Evolutionary conservation across 1,140 invertebrate species (phyloP).

Genomic region (Rhopalosiphum padi): DNA sequence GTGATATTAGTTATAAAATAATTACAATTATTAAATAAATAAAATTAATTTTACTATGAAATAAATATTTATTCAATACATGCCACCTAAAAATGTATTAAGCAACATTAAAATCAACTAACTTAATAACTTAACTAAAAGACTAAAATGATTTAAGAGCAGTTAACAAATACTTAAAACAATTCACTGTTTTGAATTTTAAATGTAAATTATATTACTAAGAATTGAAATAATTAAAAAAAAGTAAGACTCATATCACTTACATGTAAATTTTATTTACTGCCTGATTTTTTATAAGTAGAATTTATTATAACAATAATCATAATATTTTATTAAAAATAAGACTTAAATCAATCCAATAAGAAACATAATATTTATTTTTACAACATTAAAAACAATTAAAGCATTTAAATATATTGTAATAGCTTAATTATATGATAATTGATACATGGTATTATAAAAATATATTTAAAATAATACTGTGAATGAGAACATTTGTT

Average conservation of each 20-base stretch:
- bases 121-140: slow-evolving; percentile 5
- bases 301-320: neutral
- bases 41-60: neutral
- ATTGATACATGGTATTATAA: neutral
- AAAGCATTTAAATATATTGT: slow-evolving; percentile 22
- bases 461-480: slow-evolving; percentile 20
- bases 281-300: neutral
- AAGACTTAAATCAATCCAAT: neutral
- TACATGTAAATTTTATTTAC: neutral
- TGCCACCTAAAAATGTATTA: neutral
- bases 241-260: neutral
- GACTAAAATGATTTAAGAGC: slow-evolving; percentile 13
- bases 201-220: neutral
- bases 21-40: neutral
- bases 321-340: neutral
- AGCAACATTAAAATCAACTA: neutral
- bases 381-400: neutral
- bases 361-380: neutral
- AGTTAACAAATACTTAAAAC: neutral
- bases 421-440: neutral
- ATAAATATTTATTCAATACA: neutral
- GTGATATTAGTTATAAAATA: neutral
- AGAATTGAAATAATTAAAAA: neutral
- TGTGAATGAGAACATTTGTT: neutral
- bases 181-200: neutral